These are phyloP conservation scores for Terebella lapidaria DNA, from an alignment of 2,888 invertebrate species.

Conservation along the genomic window DNA sequence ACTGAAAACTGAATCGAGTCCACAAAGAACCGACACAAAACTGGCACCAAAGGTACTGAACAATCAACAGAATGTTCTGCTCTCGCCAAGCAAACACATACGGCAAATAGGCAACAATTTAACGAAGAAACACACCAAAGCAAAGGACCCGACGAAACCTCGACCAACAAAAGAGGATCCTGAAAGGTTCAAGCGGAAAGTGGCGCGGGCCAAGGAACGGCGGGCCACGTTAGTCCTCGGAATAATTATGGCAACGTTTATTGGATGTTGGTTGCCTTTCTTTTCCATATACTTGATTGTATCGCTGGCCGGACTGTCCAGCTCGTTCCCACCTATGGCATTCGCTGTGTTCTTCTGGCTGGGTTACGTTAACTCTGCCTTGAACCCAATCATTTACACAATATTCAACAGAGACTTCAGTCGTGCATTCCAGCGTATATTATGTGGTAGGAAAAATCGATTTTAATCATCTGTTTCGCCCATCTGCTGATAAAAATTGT, in stretches of 20 bases:
- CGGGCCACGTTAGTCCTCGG: slow-evolving; percentile 93
- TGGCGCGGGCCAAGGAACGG: slow-evolving; percentile 92
- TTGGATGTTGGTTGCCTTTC: slow-evolving; percentile 97
- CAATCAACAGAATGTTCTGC: background rate
- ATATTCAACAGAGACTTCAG: slow-evolving; percentile 54
- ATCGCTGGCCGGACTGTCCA: slow-evolving; percentile 45
- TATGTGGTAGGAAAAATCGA: background rate
- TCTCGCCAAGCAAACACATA: background rate
- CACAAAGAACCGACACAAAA: background rate
- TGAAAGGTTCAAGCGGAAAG: slow-evolving; percentile 83
- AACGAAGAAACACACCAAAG: background rate
- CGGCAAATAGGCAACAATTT: background rate
- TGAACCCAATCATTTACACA: slow-evolving; percentile 91
- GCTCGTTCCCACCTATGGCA: slow-evolving; percentile 77
- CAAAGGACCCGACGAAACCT: slow-evolving; percentile 43
- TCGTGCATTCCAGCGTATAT: background rate
- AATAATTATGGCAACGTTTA: slow-evolving; percentile 97
- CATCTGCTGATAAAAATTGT: no score
- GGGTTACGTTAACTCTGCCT: slow-evolving; percentile 62
- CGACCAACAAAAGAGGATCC: slow-evolving; percentile 69
- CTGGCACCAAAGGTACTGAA: background rate
- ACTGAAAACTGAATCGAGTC: background rate
- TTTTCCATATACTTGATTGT: slow-evolving; percentile 63
- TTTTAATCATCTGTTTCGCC: no score
- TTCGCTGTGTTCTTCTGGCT: slow-evolving; percentile 76